Conservation (phyloP, 1,140 invertebrate species). For the Nephila pilipes region DNA sequence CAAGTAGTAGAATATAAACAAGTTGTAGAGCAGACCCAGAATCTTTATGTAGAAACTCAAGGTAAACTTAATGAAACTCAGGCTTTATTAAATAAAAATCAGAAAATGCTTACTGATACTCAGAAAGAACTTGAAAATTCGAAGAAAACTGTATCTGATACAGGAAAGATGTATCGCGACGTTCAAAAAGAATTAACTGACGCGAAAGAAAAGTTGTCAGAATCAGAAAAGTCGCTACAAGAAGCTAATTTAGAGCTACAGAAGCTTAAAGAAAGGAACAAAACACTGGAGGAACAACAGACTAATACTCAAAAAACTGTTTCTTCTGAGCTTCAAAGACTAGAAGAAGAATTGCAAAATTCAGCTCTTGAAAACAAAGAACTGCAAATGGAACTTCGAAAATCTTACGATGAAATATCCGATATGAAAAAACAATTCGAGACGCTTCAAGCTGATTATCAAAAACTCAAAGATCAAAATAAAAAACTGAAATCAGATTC, state of each 20-base stretch:
- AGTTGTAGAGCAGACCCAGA: constrained; percentile 83
- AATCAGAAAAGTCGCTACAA: constrained; percentile 41
- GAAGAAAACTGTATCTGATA: constrained; percentile 95
- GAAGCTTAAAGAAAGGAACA: constrained; percentile 65
- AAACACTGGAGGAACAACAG: constrained; percentile 68
- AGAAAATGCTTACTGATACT: constrained; percentile 88
- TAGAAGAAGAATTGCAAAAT: constrained; percentile 73
- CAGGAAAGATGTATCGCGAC: constrained; percentile 86
- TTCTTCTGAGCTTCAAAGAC: constrained; percentile 71
- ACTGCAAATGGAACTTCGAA: constrained; percentile 78
- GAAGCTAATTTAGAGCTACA: constrained; percentile 48
- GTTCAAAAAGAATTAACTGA: constrained; percentile 59
- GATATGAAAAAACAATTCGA: constrained; percentile 78
- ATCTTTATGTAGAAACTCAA: constrained; percentile 67
- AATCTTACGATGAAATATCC: constrained; percentile 78
- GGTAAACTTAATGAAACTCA: constrained; percentile 78
- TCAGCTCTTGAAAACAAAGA: constrained; percentile 68
- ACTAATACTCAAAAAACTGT: constrained; percentile 67
- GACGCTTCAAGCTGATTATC: constrained; percentile 73
- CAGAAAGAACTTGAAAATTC: constrained; percentile 89
- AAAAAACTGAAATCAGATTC: constrained; percentile 72
- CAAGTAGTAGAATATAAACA: constrained; percentile 88
- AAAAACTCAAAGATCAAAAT: constrained; percentile 68
- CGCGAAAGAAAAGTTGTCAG: constrained; percentile 37
- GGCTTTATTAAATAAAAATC: constrained; percentile 85